Percentiles rank a stretch among this genome's conserved stretches.
These are phyloP conservation scores for Cololabis saira DNA, from an alignment of 2,113 vertebrate genomes.

Conservation along the genomic window DNA sequence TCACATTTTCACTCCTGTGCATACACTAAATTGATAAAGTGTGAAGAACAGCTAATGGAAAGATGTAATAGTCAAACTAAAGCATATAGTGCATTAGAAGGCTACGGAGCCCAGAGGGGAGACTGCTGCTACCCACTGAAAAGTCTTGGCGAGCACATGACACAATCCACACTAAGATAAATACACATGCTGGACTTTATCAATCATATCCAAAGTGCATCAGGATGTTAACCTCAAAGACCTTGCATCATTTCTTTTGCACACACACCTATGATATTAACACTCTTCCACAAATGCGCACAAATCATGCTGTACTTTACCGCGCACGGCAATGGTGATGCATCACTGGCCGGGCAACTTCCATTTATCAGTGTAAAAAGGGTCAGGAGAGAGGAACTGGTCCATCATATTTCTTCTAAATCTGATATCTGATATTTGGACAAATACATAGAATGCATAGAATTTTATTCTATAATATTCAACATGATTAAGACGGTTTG, in stretches of 20 bases:
- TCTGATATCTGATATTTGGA: not conserved
- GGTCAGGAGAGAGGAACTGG: not conserved
- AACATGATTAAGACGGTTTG: no score
- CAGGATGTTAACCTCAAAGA: slow-evolving; percentile 52
- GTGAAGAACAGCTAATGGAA: slow-evolving; percentile 69
- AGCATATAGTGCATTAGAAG: slow-evolving; percentile 63
- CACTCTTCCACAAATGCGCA: slow-evolving; percentile 7
- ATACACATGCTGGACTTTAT: slow-evolving; percentile 65
- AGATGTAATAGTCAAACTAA: slow-evolving; percentile 73
- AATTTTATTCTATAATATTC: no score
- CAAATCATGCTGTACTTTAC: slow-evolving; percentile 14
- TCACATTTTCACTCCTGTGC: slow-evolving; percentile 68
- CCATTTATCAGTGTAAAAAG: no score
- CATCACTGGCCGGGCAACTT: not conserved
- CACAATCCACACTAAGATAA: slow-evolving; percentile 46
- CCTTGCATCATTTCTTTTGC: slow-evolving; percentile 25
- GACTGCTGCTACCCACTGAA: slow-evolving; percentile 46
- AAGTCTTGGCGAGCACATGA: slow-evolving; percentile 47
- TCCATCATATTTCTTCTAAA: not conserved
- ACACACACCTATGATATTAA: slow-evolving; percentile 13
- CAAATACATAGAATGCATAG: not conserved
- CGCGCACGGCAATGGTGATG: not conserved
- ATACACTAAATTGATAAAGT: slow-evolving; percentile 76
- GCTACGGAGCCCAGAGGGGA: slow-evolving; percentile 60
- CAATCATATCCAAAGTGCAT: slow-evolving; percentile 44